Conservation (phyloP, 92 coral and sea anemone genomes). For the Siderastrea radians region DNA sequence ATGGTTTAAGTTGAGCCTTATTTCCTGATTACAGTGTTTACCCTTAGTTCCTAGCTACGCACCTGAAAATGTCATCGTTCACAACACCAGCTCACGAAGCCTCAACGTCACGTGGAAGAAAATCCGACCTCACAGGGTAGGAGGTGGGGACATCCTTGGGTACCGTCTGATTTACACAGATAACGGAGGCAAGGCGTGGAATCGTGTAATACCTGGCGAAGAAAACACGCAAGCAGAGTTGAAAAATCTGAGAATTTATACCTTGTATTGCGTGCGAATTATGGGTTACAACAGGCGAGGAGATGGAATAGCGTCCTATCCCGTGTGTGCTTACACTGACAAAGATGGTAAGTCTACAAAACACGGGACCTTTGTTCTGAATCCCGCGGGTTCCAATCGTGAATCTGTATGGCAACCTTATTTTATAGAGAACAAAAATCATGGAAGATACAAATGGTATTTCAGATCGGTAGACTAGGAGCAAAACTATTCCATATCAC, state of each 20-base stretch:
- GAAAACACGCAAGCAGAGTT: conserved; percentile 5
- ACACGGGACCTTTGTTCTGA: neutral
- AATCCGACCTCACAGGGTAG: conserved; percentile 56
- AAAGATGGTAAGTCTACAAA: conserved; percentile 81
- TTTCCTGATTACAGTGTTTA: neutral
- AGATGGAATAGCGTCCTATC: conserved; percentile 78
- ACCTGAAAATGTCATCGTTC: conserved; percentile 45
- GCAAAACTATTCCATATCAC: too few species aligned
- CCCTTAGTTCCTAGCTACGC: conserved; percentile 70
- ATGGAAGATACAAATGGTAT: too few species aligned
- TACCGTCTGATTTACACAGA: conserved; percentile 71
- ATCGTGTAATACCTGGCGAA: conserved; percentile 14
- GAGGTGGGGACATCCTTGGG: conserved; percentile 65
- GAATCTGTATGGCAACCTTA: too few species aligned
- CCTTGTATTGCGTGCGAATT: conserved; percentile 76
- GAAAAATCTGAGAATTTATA: conserved; percentile 60
- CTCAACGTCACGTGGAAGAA: conserved; percentile 77
- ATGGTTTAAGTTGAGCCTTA: too few species aligned
- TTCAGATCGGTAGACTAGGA: too few species aligned
- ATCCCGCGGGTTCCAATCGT: neutral
- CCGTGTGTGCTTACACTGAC: conserved; percentile 80
- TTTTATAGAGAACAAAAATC: too few species aligned
- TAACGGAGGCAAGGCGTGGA: neutral
- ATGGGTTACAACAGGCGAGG: conserved; percentile 85
- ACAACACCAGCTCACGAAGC: conserved; percentile 81